Evolutionary conservation across 2,888 invertebrate genomes (phyloP), one percentile per base, ranked within the genome.

Genomic region (Drosophila prolongata): DNA sequence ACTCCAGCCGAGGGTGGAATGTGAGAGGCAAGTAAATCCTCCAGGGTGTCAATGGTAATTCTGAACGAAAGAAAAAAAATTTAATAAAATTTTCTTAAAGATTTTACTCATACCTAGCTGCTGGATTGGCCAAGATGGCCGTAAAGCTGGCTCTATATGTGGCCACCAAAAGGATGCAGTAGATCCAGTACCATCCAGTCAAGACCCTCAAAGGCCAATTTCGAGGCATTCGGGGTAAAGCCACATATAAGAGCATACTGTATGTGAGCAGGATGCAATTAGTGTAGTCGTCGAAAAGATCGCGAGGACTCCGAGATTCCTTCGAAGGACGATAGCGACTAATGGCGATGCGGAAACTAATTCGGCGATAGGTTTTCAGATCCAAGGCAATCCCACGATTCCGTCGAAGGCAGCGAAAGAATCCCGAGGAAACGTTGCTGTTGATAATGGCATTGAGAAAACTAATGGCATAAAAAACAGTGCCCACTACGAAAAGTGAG

Each of bases 111-210:
- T 6, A 95, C 95, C 94, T 94, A 11, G 95, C 95, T 0, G 95
- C 94, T 30, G 97, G 97, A 90, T 95, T 95, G 0, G 97, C 96
- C 50, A 97, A 92, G 57, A 96, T 96, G 0, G 97, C 97, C 0
- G 97, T 97, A 94, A 97, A 95, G 81, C 96, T 97, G 0, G 97
- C 97, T 85, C 95, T 93, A 90, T 97, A 97, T 0, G 96, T 94
- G 0, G 96, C 96, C 0, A 96, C 95, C 6, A 97, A 93, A 4
- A 97, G 93, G 70, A 97, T 95, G 86, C 96, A 96, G 90, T 97
- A 97, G 2, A 97, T 91, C 97, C 97, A 97, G 92, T 97, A 97
- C 95, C 96, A 97, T 0, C 97, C 97, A 1, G 97, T 96, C 13
- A 97, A 93, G 34, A 97, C 93, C 38, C 97, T 93, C 44, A 97